Percentiles rank a stretch among this genome's conserved stretches.
Conservation (phyloP, 2,113 vertebrate species). For the Eclectus roratus region DNA sequence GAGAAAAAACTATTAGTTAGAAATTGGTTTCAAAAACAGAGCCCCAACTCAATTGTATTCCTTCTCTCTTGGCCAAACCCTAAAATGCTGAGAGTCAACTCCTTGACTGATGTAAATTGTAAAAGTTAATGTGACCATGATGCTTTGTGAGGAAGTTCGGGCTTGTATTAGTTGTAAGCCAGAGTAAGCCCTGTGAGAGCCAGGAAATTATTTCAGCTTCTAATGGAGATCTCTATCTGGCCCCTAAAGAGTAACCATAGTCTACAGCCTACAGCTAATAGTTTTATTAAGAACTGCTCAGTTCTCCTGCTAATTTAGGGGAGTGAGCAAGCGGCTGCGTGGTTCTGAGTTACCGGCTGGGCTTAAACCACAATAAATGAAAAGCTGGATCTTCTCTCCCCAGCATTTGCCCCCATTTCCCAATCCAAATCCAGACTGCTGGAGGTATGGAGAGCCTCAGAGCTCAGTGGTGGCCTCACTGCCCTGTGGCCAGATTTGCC, state of each 20-base stretch:
- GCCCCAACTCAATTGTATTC: neutral
- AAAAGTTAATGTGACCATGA: neutral
- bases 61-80: neutral
- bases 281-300: neutral
- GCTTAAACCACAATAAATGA: neutral
- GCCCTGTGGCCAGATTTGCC: neutral
- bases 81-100: neutral
- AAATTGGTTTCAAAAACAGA: neutral
- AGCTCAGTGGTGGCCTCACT: neutral
- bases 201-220: conserved; percentile 17
- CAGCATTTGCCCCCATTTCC: neutral
- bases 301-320: neutral
- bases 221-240: conserved; percentile 4
- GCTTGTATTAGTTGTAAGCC: neutral
- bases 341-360: neutral
- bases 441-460: neutral
- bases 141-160: neutral
- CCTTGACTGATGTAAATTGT: neutral
- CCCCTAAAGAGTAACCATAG: neutral
- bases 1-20: neutral
- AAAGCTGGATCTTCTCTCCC: neutral
- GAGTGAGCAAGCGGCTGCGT: neutral
- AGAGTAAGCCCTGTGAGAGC: neutral
- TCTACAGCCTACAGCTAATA: neutral
- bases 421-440: neutral